phyloP scores from a whole-genome alignment of 1,140 invertebrate species.

The Trichonephila inaurata region DNA sequence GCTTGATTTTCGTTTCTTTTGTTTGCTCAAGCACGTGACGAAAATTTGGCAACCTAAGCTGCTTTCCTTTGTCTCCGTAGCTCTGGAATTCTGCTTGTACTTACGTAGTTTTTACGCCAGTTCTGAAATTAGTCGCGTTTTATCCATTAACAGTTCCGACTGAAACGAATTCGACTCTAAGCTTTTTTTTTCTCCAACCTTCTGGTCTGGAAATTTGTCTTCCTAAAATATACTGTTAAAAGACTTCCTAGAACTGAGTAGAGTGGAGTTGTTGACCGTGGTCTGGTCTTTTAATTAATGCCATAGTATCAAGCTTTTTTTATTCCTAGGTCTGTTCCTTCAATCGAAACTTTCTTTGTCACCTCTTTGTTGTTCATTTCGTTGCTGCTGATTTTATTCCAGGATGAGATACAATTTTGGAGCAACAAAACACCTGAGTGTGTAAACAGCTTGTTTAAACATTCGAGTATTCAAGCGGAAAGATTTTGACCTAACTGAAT shows the following conservation, averaged over 20 bases:
- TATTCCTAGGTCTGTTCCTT: not conserved
- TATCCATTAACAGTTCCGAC: slow-evolving; percentile 1
- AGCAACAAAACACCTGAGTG: not conserved
- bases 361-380: not conserved
- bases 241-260: not conserved
- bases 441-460: not conserved
- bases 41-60: slow-evolving; percentile 31
- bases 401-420: not conserved
- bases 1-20: slow-evolving; percentile 18
- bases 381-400: not conserved
- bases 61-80: slow-evolving; percentile 27
- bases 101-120: slow-evolving; percentile 34
- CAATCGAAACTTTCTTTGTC: not conserved
- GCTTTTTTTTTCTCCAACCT: slow-evolving; percentile 5
- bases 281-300: slow-evolving; percentile 9
- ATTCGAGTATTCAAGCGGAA: not conserved
- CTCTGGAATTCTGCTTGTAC: slow-evolving; percentile 29
- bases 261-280: slow-evolving; percentile 29
- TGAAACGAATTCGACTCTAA: slow-evolving; percentile 10
- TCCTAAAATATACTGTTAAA: slow-evolving; percentile 12
- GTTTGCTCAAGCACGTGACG: slow-evolving; percentile 8
- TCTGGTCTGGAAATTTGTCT: not conserved
- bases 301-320: slow-evolving; percentile 3
- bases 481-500: not conserved
- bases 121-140: slow-evolving; percentile 30